Evolutionary conservation across 1,140 invertebrate species (phyloP).

Genomic region (Stegodyphus dumicola): DNA sequence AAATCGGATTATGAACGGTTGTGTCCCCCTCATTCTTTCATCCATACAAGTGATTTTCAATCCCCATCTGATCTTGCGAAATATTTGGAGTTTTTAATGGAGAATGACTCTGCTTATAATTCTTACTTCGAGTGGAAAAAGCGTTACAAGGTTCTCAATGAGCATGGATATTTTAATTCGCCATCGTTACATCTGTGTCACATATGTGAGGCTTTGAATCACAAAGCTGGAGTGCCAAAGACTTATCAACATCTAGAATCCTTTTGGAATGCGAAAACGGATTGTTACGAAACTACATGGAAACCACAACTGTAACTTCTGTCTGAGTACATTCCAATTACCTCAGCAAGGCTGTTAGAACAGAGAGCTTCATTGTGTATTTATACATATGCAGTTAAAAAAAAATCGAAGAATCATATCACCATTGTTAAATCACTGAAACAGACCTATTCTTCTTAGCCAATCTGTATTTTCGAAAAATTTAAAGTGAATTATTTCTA

Average conservation of each 20-base stretch:
- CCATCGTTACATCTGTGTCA: constrained; percentile 65
- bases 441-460: no score
- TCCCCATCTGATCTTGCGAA: constrained; percentile 66
- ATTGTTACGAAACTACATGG: constrained; percentile 66
- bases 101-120: constrained; percentile 64
- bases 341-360: no score
- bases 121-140: constrained; percentile 55
- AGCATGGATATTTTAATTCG: constrained; percentile 78
- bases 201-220: constrained; percentile 66
- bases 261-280: constrained; percentile 70
- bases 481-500: no score
- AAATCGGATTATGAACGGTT: constrained; percentile 67
- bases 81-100: constrained; percentile 64
- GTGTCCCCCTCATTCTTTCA: constrained; percentile 67
- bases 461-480: no score
- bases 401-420: no score
- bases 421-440: no score
- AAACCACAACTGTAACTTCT: not conserved
- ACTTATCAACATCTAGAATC: constrained; percentile 70
- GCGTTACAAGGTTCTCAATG: constrained; percentile 66
- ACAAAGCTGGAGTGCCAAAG: constrained; percentile 68
- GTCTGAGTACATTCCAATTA: not conserved
- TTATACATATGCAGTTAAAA: no score
- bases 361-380: no score
- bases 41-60: constrained; percentile 68